Base-by-base conservation (phyloP, 92 coral and sea anemone species). In the Porites cylindrica region DNA sequence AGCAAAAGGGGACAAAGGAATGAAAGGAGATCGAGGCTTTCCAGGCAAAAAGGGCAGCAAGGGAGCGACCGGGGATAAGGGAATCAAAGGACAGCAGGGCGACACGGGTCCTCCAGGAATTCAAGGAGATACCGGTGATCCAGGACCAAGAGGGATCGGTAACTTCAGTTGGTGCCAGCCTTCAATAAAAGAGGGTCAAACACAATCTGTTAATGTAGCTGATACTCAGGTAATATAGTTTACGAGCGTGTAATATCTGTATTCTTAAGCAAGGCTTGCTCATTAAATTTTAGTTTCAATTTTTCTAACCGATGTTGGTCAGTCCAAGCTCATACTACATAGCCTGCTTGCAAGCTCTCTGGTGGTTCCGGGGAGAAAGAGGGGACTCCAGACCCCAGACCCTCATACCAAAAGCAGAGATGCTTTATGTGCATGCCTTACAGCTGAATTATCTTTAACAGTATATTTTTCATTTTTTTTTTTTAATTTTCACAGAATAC, bases 111-210 rank as follows among this genome's bases (percentile, higher is more conserved):
- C 14, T 23, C 51, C 1, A 1, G 93, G 93, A 6, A 29, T 47
- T 11, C 20, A 0, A 6, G 93, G 93, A 12, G 23, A 13, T 53
- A 20, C 0, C 12, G 93, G 93, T 58, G 59, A 16, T 26, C 66
- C 65, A 9, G 88, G 88, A 16, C 29, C 63, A 14, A 47, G 16
- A 12, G 88, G 88, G 0, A 76, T 84, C 16, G 88, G 88, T 0
- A 84, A 84, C 66, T 84, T 84, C 66, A 84, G 88, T 68, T 75
- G 88, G 88, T 84, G 88, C 59, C 47, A 60, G 16, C 20, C 17
- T 18, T 1, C 0, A 14, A 64, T 19, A 7, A 10, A 38, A 8
- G 12, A 13, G 1, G n/a, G n/a, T n/a, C 54, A 8, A 23, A 23
- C 73, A 18, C 0, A 59, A 64, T 4, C 8, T 24, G 77, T n/a